Evolutionary conservation across 1,140 invertebrate genomes (phyloP), one percentile per base, ranked within the genome.

Genomic region (Liolophura sinensis): DNA sequence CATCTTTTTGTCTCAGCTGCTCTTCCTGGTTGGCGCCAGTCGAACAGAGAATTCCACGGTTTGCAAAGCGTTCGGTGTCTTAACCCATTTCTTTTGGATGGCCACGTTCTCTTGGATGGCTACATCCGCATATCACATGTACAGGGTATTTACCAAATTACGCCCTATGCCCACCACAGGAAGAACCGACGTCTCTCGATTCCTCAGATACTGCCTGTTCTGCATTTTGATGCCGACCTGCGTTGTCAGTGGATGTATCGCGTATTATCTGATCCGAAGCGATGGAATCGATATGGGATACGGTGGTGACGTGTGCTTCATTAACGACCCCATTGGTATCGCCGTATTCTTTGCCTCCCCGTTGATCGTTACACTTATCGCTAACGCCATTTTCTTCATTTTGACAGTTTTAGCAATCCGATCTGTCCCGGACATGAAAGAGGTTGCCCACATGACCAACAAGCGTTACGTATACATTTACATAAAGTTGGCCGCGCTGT

Each of bases 101-200:
- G 90, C 93, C 24, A 92, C 94, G 56, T 96, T 97, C 87, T 95
- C 95, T 82, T 96, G 94, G 94, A 91, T 97, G 69, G 95, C 93
- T 85, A 93, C 93, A 50, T 96, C 97, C 92, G 94, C 94, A 3
- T 68, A 69, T 60, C 71, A 78, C 62, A 76, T 76, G 74, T 73
- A 67, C 48, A 59, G 63, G 9, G 95, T 93, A 3, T 86, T 87
- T 67, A 69, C 68, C 31, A 40, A 40, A 40, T 40, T 40, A 9
- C 31, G 31, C 31, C 31, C 31, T 5, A 9, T 40, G 3, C 31
- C 31, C 3, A 5, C 31, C 31, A 40, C 31, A 9, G 31, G 31
- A 40, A 3, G 31, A 40, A 40, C 31, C 31, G 31, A 40, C 31
- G 31, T 40, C 31, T 40, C 31, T 3, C 31, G 31, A 40, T 40